Base-by-base conservation (phyloP, 1,140 invertebrate genomes). In the Drosophila mayri region DNA sequence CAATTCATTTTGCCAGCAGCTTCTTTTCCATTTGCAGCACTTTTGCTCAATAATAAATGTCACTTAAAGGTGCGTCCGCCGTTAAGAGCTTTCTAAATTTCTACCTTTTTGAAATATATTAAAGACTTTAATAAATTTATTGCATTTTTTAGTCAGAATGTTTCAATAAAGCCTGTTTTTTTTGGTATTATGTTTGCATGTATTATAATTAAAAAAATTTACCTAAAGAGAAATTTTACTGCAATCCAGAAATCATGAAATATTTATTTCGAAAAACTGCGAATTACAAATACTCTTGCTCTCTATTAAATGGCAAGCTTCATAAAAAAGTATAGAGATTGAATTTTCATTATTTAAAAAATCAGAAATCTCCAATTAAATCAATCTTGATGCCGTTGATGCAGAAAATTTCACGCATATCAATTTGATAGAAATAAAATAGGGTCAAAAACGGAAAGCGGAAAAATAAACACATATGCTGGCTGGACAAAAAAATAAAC, bases 31-130 rank as follows among this genome's bases (percentile, higher is more conserved):
- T 32, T 32, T 52, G 62, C 62, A 70, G 47, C 62, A 70, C 47
- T 67, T 68, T 68, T 70, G 47, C 63, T 38, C 1, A 54, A 67
- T 67, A 67, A 67, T 68, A 70, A 67, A 70, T 70, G 66, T 22
- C 47, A 54, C 38, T 44, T 66, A 44, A 67, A 54, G 62, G 47
- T 70, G 22, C 4, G 32, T 25, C 12, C 20, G 59, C 3, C 59
- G 20, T 8, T 16, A 64, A 38, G 25, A 64, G 62, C 22, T 54
- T 54, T 67, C 14, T 37, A 20, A 44, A 67, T 43, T 54, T 30
- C 37, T 38, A 11, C 9, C 25, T 32, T 30, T n/a, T 63, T 67
- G 67, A 67, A 67, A 46, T 22, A 52, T 43, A 67, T 67, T 70
- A 67, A 70, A 44, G 47, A 38, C 12, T 22, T 20, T 11, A 55